Conservation (phyloP, 1,140 invertebrate species). For the Pararge aegeria region DNA sequence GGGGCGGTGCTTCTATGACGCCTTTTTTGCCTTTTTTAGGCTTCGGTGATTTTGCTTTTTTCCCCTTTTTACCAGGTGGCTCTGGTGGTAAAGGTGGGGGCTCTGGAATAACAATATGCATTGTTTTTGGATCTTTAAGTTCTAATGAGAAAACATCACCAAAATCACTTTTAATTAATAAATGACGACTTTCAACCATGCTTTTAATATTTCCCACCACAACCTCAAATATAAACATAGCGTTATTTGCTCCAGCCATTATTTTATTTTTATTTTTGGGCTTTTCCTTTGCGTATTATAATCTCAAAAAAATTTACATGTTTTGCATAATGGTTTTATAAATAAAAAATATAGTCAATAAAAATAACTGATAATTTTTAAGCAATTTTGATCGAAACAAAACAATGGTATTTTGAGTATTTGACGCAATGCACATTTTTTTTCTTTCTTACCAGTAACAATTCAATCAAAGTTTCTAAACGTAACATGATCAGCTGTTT, state of each 20-base stretch:
- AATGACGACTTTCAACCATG: constrained; percentile 50
- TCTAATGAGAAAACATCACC: constrained; percentile 70
- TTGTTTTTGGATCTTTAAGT: constrained; percentile 69
- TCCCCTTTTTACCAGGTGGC: constrained; percentile 59
- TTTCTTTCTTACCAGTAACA: not conserved
- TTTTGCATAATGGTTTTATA: no score
- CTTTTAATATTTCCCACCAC: constrained; percentile 64
- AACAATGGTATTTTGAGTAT: not conserved
- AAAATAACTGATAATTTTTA: constrained; percentile 4
- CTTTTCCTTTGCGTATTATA: constrained; percentile 2
- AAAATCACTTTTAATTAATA: constrained; percentile 67
- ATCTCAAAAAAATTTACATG: not conserved
- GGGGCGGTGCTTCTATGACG: constrained; percentile 47
- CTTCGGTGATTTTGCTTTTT: constrained; percentile 50
- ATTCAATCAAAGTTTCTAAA: constrained; percentile 8
- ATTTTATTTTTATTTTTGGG: constrained; percentile 36
- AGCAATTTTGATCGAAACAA: constrained; percentile 4
- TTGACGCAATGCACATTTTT: no score
- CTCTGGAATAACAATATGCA: constrained; percentile 71
- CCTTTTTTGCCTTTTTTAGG: constrained; percentile 56
- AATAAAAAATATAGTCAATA: no score
- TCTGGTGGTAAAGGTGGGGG: constrained; percentile 66
- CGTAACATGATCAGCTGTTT: constrained; percentile 22
- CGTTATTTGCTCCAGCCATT: constrained; percentile 54
- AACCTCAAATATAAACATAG: constrained; percentile 71